Evolutionary conservation across 1,140 invertebrate genomes (phyloP).

Genomic region (Drosophila sp.): DNA sequence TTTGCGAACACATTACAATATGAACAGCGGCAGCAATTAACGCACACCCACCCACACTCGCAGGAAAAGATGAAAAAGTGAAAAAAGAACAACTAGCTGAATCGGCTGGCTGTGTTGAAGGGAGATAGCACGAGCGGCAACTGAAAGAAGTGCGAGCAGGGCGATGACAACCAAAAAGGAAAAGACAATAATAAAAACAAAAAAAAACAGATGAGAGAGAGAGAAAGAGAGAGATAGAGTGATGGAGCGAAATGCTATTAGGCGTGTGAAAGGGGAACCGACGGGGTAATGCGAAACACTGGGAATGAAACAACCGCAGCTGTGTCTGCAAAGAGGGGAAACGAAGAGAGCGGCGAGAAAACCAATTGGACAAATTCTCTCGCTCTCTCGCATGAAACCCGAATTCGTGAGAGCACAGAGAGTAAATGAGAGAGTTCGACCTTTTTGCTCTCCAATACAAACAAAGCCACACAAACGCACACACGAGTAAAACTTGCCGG

Average conservation of each 20-base stretch:
- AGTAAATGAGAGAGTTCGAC: constrained; percentile 1
- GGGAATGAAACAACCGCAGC: constrained; percentile 30
- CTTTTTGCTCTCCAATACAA: constrained; percentile 32
- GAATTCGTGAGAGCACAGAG: constrained; percentile 14
- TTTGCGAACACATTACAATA: constrained; percentile 36
- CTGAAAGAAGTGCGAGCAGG: constrained; percentile 33
- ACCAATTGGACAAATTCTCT: constrained; percentile 42
- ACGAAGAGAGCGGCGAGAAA: constrained; percentile 20
- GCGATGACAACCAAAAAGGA: constrained; percentile 23
- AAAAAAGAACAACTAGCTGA: constrained; percentile 50
- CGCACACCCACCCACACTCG: constrained; percentile 26
- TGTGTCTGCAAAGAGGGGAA: constrained; percentile 58
- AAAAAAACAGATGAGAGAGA: constrained; percentile 9
- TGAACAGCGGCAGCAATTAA: constrained; percentile 49
- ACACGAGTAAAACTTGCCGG: constrained; percentile 61
- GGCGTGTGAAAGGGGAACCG: constrained; percentile 37
- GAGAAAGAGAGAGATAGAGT: constrained; percentile 9
- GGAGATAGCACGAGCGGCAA: constrained; percentile 51
- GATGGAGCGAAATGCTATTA: neutral
- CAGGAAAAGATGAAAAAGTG: constrained; percentile 19
- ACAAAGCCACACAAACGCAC: constrained; percentile 31
- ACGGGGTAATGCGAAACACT: constrained; percentile 33
- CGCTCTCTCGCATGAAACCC: constrained; percentile 17
- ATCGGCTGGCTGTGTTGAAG: constrained; percentile 50
- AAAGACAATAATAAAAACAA: constrained; percentile 34